phyloP scores from a whole-genome alignment of 2,113 vertebrate genomes.

The Oenanthe melanoleuca region DNA sequence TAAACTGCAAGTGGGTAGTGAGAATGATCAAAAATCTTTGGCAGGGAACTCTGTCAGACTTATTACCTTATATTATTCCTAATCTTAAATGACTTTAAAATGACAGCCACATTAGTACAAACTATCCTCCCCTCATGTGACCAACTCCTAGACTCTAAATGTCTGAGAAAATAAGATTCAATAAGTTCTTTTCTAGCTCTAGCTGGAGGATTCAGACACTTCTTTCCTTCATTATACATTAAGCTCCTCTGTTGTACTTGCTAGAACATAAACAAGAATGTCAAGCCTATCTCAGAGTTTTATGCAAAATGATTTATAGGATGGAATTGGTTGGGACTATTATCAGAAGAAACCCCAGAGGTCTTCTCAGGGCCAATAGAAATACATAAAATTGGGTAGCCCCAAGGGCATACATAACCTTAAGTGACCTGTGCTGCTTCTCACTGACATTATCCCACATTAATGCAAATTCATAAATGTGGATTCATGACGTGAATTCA shows the following conservation, averaged over 20 bases:
- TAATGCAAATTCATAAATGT: background rate
- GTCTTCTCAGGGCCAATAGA: background rate
- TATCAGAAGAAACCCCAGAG: background rate
- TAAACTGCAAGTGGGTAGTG: background rate
- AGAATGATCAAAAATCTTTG: constrained; percentile 3
- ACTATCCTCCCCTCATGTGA: background rate
- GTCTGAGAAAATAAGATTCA: background rate
- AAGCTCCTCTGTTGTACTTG: background rate
- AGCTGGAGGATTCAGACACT: background rate
- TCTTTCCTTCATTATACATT: background rate
- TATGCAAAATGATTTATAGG: background rate
- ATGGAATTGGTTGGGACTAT: background rate
- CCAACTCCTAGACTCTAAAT: background rate
- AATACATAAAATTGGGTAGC: background rate
- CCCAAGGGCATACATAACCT: background rate
- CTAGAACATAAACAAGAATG: background rate
- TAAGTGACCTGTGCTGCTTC: background rate
- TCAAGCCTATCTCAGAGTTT: background rate
- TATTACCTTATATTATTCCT: background rate
- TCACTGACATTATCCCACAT: background rate
- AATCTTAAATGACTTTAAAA: background rate
- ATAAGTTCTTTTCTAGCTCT: background rate
- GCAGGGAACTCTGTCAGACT: background rate
- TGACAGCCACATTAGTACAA: background rate
- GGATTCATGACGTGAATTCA: background rate